Conservation (phyloP, 2,113 vertebrate genomes). For the Donacobius atricapilla region DNA sequence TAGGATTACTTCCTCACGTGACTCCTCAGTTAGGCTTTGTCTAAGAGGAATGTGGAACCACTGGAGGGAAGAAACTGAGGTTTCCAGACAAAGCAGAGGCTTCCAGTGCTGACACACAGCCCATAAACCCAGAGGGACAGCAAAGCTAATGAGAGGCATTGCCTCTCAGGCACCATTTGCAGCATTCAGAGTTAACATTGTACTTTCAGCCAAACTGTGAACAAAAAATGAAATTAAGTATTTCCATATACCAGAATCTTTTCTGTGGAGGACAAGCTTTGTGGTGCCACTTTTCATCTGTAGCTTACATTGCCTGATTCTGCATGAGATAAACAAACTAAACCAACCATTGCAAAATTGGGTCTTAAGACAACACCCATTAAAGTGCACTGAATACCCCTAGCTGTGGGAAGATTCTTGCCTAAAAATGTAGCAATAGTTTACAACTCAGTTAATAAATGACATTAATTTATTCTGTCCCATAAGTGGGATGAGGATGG, state of each 20-base stretch:
- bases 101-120: constrained; percentile 24
- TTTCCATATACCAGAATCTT: background rate
- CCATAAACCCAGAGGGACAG: constrained; percentile 54
- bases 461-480: background rate
- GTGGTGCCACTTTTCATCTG: constrained; percentile 3
- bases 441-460: background rate
- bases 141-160: constrained; percentile 35
- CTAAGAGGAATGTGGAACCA: constrained; percentile 51
- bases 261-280: constrained; percentile 22
- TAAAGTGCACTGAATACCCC: background rate
- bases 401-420: background rate
- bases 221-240: constrained; percentile 35
- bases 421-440: background rate
- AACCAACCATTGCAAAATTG: background rate
- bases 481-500: background rate
- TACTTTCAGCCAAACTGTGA: background rate
- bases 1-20: constrained; percentile 57
- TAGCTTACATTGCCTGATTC: background rate
- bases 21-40: constrained; percentile 64
- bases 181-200: constrained; percentile 6
- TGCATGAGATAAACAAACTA: background rate
- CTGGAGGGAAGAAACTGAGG: constrained; percentile 50
- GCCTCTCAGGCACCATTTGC: background rate
- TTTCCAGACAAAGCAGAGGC: constrained; percentile 57
- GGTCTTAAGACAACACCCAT: background rate